Evolutionary conservation across 2,797 vertebrate genomes (phyloP).

Genomic region (Gobionotothen gibberifrons): DNA sequence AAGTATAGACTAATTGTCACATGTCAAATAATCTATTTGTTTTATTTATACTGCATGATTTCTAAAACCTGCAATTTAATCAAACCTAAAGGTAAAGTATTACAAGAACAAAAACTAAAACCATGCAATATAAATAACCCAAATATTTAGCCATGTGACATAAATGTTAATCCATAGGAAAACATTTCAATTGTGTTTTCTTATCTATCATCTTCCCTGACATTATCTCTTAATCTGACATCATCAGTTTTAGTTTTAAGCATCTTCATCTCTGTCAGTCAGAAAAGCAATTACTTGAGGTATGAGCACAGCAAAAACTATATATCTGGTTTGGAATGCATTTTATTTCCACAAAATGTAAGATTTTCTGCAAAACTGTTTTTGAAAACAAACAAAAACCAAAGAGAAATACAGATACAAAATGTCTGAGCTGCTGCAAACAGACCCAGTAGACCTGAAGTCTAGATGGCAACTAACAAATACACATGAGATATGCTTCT

Average conservation of each 20-base stretch:
- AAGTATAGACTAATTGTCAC: no score
- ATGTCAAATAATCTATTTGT: no score
- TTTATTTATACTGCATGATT: no score
- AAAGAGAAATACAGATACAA: constrained; percentile 13
- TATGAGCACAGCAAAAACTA: not conserved
- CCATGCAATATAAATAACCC: no score
- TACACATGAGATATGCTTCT: constrained; percentile 19
- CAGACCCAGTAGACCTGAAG: constrained; percentile 26
- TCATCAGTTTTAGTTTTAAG: constrained; percentile 15
- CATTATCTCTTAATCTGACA: not conserved
- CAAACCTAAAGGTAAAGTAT: no score
- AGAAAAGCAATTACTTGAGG: not conserved
- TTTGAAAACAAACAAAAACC: not conserved
- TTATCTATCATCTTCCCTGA: not conserved
- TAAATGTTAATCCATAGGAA: not conserved
- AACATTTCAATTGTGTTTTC: not conserved
- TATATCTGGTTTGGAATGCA: constrained; percentile 4
- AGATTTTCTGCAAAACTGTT: constrained; percentile 17
- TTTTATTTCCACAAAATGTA: constrained; percentile 7
- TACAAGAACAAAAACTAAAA: no score
- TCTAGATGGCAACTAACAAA: constrained; percentile 30
- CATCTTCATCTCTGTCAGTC: constrained; percentile 4
- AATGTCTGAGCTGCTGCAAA: constrained; percentile 11
- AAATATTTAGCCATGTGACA: no score
- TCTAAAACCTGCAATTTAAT: no score